Evolutionary conservation across 2,113 vertebrate species (phyloP), one percentile per base, ranked within the genome.

Genomic region (Diphyllodes magnificus): DNA sequence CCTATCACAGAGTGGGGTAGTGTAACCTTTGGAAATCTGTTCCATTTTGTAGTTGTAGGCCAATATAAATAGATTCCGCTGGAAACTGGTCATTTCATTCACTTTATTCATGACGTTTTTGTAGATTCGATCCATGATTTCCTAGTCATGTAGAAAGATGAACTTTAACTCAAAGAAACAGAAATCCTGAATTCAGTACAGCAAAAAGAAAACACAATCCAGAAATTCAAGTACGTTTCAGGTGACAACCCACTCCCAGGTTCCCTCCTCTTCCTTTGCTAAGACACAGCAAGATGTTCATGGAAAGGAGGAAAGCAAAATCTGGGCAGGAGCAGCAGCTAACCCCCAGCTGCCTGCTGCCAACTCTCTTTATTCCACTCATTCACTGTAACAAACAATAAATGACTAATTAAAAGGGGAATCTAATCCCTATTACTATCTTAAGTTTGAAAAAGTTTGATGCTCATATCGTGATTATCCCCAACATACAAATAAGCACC

Each of bases 41-140:
- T 99, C 99, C 98, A 99, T 99, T 95, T 99, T 99, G 93, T 99
- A 99, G 97, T 99, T 99, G 98, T 99, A 99, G 9, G 99, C 99
- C 95, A 99, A 91, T 75, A 98, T 98, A 97, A 99, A 99, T 1
- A 99, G 97, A 56, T 98, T 99, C 56, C 97, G 92, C 95, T 99
- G 99, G 75, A 99, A 95, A 80, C 84, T 90, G 59, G 96, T 99
- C 99, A 99, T 99, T 96, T 99, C 98, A 93, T 98, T 98, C 35
- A 99, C 98, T 95, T 99, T 99, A 82, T 97, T 98, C 99, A 99
- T 99, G 87, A 99, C 99, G 7, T 99, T 99, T 97, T 99, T 99
- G 92, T 99, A 99, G 97, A 99, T 99, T 19, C 99, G 98, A 95
- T 99, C 99, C 99, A 99, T 99, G 79, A 99, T 99, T 98, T 99